Percentiles rank a stretch among this genome's conserved stretches.
phyloP scores from a whole-genome alignment of 2,888 invertebrate genomes.

The Dynastes hyllus region DNA sequence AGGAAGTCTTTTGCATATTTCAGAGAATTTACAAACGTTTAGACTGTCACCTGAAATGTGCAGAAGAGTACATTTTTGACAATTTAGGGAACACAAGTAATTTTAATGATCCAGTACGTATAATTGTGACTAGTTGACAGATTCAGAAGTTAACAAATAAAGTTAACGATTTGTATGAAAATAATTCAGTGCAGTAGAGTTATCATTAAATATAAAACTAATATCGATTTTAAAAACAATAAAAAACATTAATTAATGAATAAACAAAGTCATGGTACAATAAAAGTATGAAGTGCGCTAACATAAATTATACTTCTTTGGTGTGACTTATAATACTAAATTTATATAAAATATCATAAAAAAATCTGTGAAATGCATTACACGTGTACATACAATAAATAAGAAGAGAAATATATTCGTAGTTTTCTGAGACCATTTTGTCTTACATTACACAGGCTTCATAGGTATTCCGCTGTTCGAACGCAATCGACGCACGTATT shows the following conservation, averaged over 20 bases:
- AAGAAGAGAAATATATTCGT: conserved; percentile 65
- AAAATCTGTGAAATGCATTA: conserved; percentile 63
- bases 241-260: conserved; percentile 24
- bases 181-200: conserved; percentile 33
- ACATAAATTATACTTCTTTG: conserved; percentile 67
- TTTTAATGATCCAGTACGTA: conserved; percentile 64
- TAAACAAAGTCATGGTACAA: conserved; percentile 27
- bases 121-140: conserved; percentile 68
- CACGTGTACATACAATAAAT: conserved; percentile 63
- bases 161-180: conserved; percentile 26
- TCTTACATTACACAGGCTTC: conserved; percentile 50
- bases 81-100: conserved; percentile 61
- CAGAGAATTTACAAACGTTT: conserved; percentile 1
- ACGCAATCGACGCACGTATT: conserved; percentile 17
- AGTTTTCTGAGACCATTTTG: conserved; percentile 68
- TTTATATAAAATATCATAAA: conserved; percentile 67
- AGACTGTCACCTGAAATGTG: conserved; percentile 25
- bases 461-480: conserved; percentile 28
- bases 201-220: conserved; percentile 36
- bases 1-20: conserved; percentile 17
- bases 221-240: conserved; percentile 40
- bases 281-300: conserved; percentile 42
- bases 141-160: conserved; percentile 50
- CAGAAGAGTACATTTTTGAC: conserved; percentile 27
- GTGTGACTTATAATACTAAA: conserved; percentile 69